These are phyloP conservation scores for Gambusia affinis DNA, from an alignment of 2,113 vertebrate species.

Conservation along the genomic window DNA sequence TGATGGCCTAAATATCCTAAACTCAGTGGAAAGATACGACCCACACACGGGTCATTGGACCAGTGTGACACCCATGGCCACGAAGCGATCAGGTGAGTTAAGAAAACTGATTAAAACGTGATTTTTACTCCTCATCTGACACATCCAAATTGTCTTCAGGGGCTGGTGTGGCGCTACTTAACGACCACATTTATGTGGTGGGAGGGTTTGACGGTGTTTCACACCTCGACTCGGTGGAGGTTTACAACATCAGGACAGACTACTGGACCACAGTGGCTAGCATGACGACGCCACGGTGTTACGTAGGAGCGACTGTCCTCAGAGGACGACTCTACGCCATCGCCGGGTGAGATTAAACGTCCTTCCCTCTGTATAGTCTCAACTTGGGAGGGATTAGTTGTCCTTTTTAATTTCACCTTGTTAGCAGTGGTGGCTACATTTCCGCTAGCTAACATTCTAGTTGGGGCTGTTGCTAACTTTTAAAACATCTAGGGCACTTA, in stretches of 20 bases:
- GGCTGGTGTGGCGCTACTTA: slow-evolving; percentile 94
- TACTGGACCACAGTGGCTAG: slow-evolving; percentile 96
- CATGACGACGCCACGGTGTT: slow-evolving; percentile 98
- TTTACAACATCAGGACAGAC: slow-evolving; percentile 96
- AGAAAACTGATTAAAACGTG: not conserved
- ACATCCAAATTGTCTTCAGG: slow-evolving; percentile 71
- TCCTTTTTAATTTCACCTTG: not conserved
- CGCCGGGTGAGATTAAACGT: slow-evolving; percentile 84
- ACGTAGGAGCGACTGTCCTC: slow-evolving; percentile 95
- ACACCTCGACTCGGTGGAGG: slow-evolving; percentile 95
- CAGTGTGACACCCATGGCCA: slow-evolving; percentile 97
- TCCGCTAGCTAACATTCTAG: too few species aligned
- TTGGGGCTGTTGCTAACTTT: too few species aligned
- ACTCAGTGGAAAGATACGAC: slow-evolving; percentile 97
- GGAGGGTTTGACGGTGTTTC: slow-evolving; percentile 96
- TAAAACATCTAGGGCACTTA: too few species aligned
- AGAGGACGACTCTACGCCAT: slow-evolving; percentile 95
- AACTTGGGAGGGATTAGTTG: not conserved
- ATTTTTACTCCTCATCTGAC: not conserved
- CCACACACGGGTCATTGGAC: slow-evolving; percentile 99
- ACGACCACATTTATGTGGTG: slow-evolving; percentile 97
- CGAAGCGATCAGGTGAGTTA: slow-evolving; percentile 89
- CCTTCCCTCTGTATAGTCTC: not conserved
- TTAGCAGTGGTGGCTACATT: too few species aligned
- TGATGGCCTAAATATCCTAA: slow-evolving; percentile 96